phyloP scores from a whole-genome alignment of 2,113 vertebrate species.

The Dolichotis patagonum region DNA sequence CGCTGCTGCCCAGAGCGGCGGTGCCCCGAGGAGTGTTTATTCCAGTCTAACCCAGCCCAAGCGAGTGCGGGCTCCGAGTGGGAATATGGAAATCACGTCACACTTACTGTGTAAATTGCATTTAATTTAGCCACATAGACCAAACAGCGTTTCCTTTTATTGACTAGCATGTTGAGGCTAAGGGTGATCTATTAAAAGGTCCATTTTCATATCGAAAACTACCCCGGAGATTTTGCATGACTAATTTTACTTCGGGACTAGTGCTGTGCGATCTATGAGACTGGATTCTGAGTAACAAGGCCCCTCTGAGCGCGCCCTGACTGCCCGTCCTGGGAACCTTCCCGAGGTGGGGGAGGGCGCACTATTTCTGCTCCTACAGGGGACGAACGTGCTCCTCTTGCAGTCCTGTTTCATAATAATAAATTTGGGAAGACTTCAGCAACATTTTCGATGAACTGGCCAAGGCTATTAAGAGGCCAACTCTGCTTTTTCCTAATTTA shows the following conservation, averaged over 20 bases:
- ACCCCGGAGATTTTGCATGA: background rate
- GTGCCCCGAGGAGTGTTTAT: background rate
- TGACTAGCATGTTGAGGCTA: background rate
- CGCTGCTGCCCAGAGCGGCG: background rate
- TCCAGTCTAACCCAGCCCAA: background rate
- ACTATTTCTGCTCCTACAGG: background rate
- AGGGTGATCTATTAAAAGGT: background rate
- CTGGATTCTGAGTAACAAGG: conserved; percentile 3
- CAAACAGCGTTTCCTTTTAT: conserved; percentile 8
- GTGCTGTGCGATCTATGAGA: background rate
- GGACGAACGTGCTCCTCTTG: conserved; percentile 51
- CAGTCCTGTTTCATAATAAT: conserved; percentile 55
- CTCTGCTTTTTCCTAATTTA: conserved; percentile 67
- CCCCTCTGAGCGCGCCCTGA: background rate
- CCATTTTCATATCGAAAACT: background rate
- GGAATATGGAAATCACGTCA: background rate
- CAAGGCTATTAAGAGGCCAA: conserved; percentile 60
- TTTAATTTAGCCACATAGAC: background rate
- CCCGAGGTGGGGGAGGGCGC: background rate
- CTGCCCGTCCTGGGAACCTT: background rate
- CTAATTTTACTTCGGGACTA: background rate
- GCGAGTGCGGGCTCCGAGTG: background rate
- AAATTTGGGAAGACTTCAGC: conserved; percentile 72
- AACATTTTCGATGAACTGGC: conserved; percentile 70
- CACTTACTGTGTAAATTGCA: background rate